Evolutionary conservation across 2,888 invertebrate genomes (phyloP), one percentile per base, ranked within the genome.

Genomic region (Patella depressa): DNA sequence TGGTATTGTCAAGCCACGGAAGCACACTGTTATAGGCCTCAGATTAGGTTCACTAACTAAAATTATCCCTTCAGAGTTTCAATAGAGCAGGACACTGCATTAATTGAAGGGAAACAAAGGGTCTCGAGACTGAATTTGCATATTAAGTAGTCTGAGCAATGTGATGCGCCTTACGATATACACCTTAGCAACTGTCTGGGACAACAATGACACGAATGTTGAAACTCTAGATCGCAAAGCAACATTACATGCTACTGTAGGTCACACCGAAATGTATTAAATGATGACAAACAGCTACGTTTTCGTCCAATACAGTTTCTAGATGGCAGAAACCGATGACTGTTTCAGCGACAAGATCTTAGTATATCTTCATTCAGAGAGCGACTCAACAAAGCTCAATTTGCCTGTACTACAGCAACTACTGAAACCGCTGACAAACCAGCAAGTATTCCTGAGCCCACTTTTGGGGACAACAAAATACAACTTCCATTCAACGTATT

Each of bases 1-100:
- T 14, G 79, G 78, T 34, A 78, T 2, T 24, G 78, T 79, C 19
- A 79, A 72, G 54, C 79, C 79, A 14, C 53, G 75, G 78, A 79
- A 79, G 72, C 79, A 79, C 53, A 79, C 59, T 24, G 24, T 24
- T 24, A 1, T 24, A 24, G 24, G 24, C 24, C 24, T 24, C 24
- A 24, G 24, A 24, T 55, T 24, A 24, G 24, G 24, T 24, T 24
- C 1, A 24, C 24, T 24, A 24, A 24, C 24, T 24, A 24, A 24
- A 74, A 75, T 19, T 78, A 57, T 19, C 71, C 17, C n/a, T 75
- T 1, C 70, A 74, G 34, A 79, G 79, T 53, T 57, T 79, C 15
- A 79, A 79, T 70, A 45, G 79, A 57, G 24, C 24, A 24, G 1
- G 24, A 24, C 24, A 24, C 24, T 24, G 34, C 59, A 79, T 79